A percentile compares a stretch with the other conserved stretches of the same genome.
Evolutionary conservation across 2,888 invertebrate species (phyloP).

Genomic region (Ceriagrion tenellum): DNA sequence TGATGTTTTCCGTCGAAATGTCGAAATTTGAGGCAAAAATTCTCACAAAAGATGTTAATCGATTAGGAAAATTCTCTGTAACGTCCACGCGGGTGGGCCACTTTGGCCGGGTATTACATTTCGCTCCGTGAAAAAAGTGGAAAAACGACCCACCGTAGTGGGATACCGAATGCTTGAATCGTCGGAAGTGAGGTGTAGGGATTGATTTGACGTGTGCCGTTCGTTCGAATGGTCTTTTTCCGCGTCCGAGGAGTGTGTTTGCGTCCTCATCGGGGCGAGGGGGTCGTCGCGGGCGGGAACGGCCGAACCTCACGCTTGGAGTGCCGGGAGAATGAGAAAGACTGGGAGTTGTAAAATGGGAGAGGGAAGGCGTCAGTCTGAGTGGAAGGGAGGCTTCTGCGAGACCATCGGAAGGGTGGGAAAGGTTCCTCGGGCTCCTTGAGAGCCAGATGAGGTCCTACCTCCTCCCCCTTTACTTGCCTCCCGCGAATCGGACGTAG

Average conservation of each 20-base stretch:
- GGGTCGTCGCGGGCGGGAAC: not conserved
- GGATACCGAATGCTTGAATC: too few relatives aligned
- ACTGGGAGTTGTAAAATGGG: not conserved
- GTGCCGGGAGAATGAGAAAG: not conserved
- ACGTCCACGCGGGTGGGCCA: too few relatives aligned
- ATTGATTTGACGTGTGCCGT: not conserved
- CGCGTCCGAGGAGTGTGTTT: not conserved
- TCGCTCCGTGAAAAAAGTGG: too few relatives aligned
- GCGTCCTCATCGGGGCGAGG: not conserved
- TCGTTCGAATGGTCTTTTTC: not conserved
- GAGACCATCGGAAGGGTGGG: not conserved
- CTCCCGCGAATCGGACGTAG: not conserved
- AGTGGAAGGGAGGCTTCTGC: not conserved
- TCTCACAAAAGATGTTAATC: too few relatives aligned
- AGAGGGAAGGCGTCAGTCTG: not conserved
- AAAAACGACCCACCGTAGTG: too few relatives aligned
- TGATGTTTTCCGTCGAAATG: too few relatives aligned
- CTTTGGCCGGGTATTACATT: too few relatives aligned
- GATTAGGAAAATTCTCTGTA: too few relatives aligned
- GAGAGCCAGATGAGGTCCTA: constrained; percentile 17
- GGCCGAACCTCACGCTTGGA: not conserved
- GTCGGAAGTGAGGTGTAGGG: too few relatives aligned
- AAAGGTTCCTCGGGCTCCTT: not conserved
- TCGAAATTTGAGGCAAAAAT: too few relatives aligned
- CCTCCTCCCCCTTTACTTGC: not conserved